phyloP scores from a whole-genome alignment of 2,113 vertebrate species.

The Lagopus muta region DNA sequence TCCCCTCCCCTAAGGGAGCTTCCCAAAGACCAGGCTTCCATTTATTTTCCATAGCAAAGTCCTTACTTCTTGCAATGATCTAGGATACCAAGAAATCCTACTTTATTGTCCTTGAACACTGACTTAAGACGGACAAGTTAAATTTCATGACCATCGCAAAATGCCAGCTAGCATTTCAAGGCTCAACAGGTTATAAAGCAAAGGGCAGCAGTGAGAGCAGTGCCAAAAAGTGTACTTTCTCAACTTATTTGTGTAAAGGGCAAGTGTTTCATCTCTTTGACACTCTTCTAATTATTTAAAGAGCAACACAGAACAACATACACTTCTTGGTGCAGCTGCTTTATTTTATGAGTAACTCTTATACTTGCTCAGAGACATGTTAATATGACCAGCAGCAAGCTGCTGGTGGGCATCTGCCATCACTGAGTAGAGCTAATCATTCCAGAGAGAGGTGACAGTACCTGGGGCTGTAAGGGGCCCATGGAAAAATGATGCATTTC shows the following conservation, averaged over 20 bases:
- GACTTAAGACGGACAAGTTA: not conserved
- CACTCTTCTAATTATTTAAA: conserved; percentile 54
- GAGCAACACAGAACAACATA: not conserved
- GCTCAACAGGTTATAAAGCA: not conserved
- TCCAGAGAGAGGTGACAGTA: not conserved
- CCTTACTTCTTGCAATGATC: not conserved
- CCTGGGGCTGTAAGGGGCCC: accelerated
- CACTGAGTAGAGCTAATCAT: not conserved
- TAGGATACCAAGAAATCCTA: not conserved
- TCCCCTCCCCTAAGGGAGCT: not conserved
- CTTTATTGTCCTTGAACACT: not conserved
- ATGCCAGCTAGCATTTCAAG: conserved; percentile 4
- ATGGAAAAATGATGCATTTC: not conserved
- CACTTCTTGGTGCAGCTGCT: conserved; percentile 23
- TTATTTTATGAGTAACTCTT: not conserved
- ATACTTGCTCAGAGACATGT: not conserved
- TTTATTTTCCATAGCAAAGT: conserved; percentile 28
- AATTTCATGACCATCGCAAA: conserved; percentile 11
- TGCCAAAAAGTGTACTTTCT: conserved; percentile 43
- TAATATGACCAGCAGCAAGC: not conserved
- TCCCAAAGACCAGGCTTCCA: not conserved
- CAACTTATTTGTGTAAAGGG: conserved; percentile 21
- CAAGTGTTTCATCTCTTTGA: conserved; percentile 27
- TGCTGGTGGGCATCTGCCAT: not conserved
- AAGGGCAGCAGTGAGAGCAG: not conserved